Base-by-base conservation (phyloP, 1,140 invertebrate genomes). In the Psilanteris sp. region DNA sequence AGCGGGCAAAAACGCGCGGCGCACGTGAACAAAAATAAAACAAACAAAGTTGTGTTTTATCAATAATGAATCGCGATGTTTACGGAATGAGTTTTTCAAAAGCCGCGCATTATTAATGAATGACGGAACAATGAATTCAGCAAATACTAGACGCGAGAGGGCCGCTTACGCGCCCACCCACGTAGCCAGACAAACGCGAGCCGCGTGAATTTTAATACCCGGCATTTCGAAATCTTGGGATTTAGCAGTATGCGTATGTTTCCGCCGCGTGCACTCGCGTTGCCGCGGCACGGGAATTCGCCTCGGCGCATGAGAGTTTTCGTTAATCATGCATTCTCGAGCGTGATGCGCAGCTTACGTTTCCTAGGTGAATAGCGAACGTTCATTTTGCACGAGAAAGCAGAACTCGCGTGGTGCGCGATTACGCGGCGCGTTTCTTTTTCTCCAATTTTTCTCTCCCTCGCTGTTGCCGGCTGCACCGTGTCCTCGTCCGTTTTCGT, bases 291-390 rank as follows among this genome's bases (percentile, higher is more conserved):
- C 31, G 13, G 29, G 27, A 59, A 70, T 70, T 70, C 66, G 59
- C 46, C 36, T n/a, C 52, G 32, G 54, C 46, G 43, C 66, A 61
- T 36, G 48, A 55, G 67, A 71, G 41, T 71, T 71, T 71, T 71
- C 67, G 67, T 72, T 72, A 72, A 64, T 71, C 68, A 72, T 64
- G 68, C 57, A 64, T 72, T 48, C 44, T 34, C 55, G 34, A 41
- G 31, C 67, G 44, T 46, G 39, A 61, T 71, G 39, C 54, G 34
- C 41, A 44, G 44, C 50, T 59, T 70, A 44, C 37, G 27, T 36
- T 52, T 50, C 26, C 32, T 57, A 27, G 36, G 11, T 52, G 41
- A 52, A 70, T 59, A 52, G 66, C 34, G 31, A 32, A 11, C 44
- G 52, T 48, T 46, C 54, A 52, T 70, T 70, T 59, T 52, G 36